These are phyloP conservation scores for Plodia interpunctella DNA, from an alignment of 1,140 invertebrate species.

Conservation along the genomic window DNA sequence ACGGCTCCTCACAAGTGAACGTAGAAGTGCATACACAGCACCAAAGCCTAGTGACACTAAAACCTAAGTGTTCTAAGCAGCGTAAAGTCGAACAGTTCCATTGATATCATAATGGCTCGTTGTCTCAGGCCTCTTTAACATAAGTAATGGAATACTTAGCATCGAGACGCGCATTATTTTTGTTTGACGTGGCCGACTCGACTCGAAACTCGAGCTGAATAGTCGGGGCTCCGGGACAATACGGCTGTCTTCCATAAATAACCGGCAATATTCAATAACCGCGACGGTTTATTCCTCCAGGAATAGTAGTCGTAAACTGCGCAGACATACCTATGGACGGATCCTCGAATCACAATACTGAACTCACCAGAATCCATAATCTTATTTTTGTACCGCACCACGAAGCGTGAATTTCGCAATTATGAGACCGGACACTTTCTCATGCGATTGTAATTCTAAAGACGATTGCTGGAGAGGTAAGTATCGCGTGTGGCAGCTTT, in stretches of 20 bases:
- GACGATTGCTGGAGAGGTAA: slow-evolving; percentile 34
- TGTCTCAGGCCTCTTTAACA: not conserved
- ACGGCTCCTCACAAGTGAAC: too few relatives aligned
- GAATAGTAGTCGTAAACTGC: slow-evolving; percentile 72
- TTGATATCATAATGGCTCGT: not conserved
- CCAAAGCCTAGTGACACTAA: not conserved
- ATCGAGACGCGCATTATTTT: not conserved
- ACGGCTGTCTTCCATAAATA: slow-evolving; percentile 68
- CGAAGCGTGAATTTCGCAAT: slow-evolving; percentile 76
- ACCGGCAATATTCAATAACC: slow-evolving; percentile 72
- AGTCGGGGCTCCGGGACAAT: slow-evolving; percentile 33
- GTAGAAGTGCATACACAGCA: not conserved
- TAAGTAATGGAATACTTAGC: not conserved
- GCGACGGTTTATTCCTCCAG: slow-evolving; percentile 68
- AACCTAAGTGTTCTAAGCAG: not conserved
- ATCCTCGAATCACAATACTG: slow-evolving; percentile 77
- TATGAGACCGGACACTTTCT: slow-evolving; percentile 39
- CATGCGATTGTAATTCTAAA: slow-evolving; percentile 50
- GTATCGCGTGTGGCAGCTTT: slow-evolving; percentile 39
- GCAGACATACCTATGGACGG: slow-evolving; percentile 73
- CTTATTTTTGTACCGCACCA: slow-evolving; percentile 76
- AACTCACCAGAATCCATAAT: slow-evolving; percentile 76
- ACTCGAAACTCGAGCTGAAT: not conserved
- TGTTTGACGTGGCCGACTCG: not conserved
- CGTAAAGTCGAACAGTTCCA: not conserved